Evolutionary conservation across 2,797 vertebrate genomes (phyloP).

Genomic region (Pangasius sanitwongsei): DNA sequence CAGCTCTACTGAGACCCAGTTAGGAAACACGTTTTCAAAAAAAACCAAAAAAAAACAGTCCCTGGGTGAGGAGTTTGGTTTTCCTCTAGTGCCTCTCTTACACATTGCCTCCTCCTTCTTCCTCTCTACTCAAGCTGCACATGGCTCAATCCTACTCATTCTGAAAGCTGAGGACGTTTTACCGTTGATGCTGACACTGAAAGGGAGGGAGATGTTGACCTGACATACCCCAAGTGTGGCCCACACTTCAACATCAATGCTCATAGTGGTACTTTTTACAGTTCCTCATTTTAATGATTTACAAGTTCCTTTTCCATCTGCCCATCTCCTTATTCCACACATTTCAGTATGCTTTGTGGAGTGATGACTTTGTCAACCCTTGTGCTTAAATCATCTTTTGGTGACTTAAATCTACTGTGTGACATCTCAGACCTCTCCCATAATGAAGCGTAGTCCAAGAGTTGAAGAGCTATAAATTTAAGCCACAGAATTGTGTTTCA

Average conservation of each 20-base stretch:
- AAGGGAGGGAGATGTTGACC: conserved; percentile 40
- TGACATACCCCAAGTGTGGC: conserved; percentile 32
- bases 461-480: conserved; percentile 44
- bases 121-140: conserved; percentile 53
- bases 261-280: conserved; percentile 33
- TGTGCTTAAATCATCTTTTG: conserved; percentile 25
- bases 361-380: conserved; percentile 12
- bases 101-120: conserved; percentile 55
- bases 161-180: conserved; percentile 59
- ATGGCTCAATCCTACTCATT: conserved; percentile 59
- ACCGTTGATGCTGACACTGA: conserved; percentile 41
- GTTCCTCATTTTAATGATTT: conserved; percentile 40
- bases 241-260: conserved; percentile 23
- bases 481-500: conserved; percentile 16
- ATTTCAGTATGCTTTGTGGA: conserved; percentile 17
- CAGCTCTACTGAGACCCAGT: conserved; percentile 72
- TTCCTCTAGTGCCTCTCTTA: conserved; percentile 58
- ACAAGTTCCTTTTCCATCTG: conserved; percentile 20
- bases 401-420: conserved; percentile 33
- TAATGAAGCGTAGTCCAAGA: conserved; percentile 35
- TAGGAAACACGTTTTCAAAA: conserved; percentile 78
- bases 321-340: conserved; percentile 29
- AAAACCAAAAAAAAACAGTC: conserved; percentile 58
- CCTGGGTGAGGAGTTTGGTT: conserved; percentile 60
- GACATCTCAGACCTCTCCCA: conserved; percentile 18